phyloP scores from a whole-genome alignment of 2,797 vertebrate species.

The Acestrorhynchus altus region DNA sequence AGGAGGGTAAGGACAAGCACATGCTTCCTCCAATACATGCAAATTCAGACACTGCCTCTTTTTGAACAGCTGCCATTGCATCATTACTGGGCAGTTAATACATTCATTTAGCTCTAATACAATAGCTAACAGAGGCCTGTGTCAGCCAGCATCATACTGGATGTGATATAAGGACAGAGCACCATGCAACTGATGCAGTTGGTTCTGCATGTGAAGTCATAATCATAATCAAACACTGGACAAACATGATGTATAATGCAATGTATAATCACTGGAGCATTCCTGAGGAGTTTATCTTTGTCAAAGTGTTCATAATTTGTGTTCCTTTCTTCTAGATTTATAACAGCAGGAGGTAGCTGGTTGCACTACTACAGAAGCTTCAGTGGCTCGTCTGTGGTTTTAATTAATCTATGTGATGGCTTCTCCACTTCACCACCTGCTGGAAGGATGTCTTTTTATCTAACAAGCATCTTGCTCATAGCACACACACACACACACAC shows the following conservation, averaged over 20 bases:
- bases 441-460: conserved; percentile 24
- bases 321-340: not conserved
- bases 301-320: not conserved
- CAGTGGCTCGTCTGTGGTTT: not conserved
- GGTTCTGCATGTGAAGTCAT: not conserved
- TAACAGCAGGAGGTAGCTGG: not conserved
- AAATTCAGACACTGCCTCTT: too few species aligned
- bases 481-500: conserved; percentile 5
- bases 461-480: conserved; percentile 30
- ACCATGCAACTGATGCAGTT: too few species aligned
- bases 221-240: not conserved
- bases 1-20: too few species aligned
- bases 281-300: not conserved
- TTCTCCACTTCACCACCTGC: conserved; percentile 27
- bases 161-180: too few species aligned
- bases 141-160: too few species aligned
- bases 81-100: too few species aligned
- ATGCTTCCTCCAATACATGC: too few species aligned
- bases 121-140: too few species aligned
- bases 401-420: conserved; percentile 21
- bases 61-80: too few species aligned
- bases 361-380: not conserved
- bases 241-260: not conserved
- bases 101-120: too few species aligned
- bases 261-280: too few species aligned